Percentiles rank a stretch among this genome's conserved stretches.
phyloP scores from a whole-genome alignment of 1,140 invertebrate genomes.

The Pseudomyrmex flavicornis region DNA sequence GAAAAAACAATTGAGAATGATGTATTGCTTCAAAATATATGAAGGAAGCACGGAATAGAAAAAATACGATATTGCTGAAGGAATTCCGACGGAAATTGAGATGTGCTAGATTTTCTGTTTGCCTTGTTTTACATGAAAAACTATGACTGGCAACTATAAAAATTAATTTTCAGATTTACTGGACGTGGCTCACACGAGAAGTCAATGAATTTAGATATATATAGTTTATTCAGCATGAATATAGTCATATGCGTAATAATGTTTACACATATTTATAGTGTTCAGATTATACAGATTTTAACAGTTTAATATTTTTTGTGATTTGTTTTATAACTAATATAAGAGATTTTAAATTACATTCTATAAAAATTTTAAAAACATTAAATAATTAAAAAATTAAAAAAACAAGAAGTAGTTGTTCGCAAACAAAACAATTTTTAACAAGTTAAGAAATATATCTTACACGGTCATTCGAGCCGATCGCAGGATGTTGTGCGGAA shows the following conservation, averaged over 20 bases:
- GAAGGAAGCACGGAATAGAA: neutral
- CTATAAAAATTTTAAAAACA: too few species aligned
- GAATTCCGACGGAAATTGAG: constrained; percentile 40
- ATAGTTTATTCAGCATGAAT: constrained; percentile 16
- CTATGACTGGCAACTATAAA: constrained; percentile 43
- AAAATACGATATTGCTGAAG: constrained; percentile 50
- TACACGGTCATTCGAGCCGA: too few species aligned
- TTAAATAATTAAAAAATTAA: too few species aligned
- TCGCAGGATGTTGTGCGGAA: too few species aligned
- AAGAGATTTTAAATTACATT: too few species aligned
- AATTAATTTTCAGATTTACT: constrained; percentile 37
- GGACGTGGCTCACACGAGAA: neutral
- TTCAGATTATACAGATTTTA: too few species aligned
- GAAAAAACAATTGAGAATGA: constrained; percentile 53
- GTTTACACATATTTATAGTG: constrained; percentile 3
- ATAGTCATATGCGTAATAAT: neutral
- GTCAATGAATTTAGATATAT: neutral
- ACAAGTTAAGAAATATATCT: too few species aligned
- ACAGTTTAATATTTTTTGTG: too few species aligned
- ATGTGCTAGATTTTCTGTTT: constrained; percentile 53
- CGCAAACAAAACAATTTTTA: too few species aligned
- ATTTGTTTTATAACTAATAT: too few species aligned
- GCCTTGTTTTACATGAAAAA: constrained; percentile 29
- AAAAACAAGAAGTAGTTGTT: too few species aligned
- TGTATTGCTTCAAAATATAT: constrained; percentile 57